Evolutionary conservation across 1,140 invertebrate genomes (phyloP), one percentile per base, ranked within the genome.

Genomic region (Fopius arisanus): DNA sequence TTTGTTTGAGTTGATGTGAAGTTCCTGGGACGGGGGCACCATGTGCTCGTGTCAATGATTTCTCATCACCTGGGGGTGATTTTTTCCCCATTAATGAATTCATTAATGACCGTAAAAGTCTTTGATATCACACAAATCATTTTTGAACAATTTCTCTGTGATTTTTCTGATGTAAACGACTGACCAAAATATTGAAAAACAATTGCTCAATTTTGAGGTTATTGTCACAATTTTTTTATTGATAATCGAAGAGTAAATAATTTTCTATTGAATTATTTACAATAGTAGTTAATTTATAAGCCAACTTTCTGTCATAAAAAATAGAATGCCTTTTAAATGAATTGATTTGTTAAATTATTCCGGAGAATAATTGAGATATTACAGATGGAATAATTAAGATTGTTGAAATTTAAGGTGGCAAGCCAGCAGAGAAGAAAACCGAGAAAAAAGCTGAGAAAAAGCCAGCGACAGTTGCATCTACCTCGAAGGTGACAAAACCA

Each of bases 341-440:
- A n/a, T n/a, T n/a, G n/a, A n/a, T n/a, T n/a, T n/a, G n/a, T n/a
- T n/a, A n/a, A n/a, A n/a, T n/a, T n/a, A n/a, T n/a, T n/a, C n/a
- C n/a, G n/a, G n/a, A n/a, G n/a, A n/a, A n/a, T n/a, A n/a, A n/a
- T n/a, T n/a, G n/a, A n/a, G n/a, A n/a, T n/a, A n/a, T n/a, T n/a
- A n/a, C n/a, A n/a, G n/a, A n/a, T n/a, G n/a, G n/a, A n/a, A n/a
- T n/a, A n/a, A n/a, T n/a, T n/a, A n/a, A 10, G 12, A 3, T 37
- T 3, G 33, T 7, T 10, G 9, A 12, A 37, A 7, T 37, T 37
- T 37, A 89, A n/a, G 87, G 83, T 66, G 80, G 82, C 26, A 92
- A 92, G 77, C 83, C 90, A 59, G 89, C 90, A 54, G 92, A 92
- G 73, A 92, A 92, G 79, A 92, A 93, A 80, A 86, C 90, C n/a